phyloP scores from a whole-genome alignment of 1,140 invertebrate species.

The Galendromus occidentalis region DNA sequence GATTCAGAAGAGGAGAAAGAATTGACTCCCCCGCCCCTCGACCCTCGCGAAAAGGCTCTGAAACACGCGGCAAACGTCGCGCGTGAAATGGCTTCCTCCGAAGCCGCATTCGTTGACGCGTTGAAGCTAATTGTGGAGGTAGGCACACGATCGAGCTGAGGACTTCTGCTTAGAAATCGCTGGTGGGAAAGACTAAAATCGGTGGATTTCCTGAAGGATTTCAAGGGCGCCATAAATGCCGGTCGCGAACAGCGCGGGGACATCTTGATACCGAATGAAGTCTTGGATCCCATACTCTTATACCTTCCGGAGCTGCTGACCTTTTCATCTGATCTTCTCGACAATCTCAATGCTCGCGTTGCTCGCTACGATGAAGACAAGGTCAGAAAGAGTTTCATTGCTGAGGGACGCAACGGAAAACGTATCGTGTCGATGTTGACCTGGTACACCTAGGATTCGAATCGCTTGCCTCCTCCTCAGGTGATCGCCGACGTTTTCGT shows the following conservation, averaged over 20 bases:
- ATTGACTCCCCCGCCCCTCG: neutral
- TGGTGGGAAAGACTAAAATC: neutral
- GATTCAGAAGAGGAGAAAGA: slow-evolving; percentile 9
- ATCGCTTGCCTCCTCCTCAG: slow-evolving; percentile 21
- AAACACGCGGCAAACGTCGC: slow-evolving; percentile 31
- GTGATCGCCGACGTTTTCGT: slow-evolving; percentile 51
- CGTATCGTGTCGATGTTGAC: neutral
- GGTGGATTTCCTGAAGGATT: slow-evolving; percentile 29
- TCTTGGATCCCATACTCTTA: slow-evolving; percentile 37
- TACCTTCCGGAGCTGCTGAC: slow-evolving; percentile 37
- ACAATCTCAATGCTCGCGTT: slow-evolving; percentile 41
- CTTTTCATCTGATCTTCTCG: slow-evolving; percentile 43
- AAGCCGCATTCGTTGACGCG: slow-evolving; percentile 45
- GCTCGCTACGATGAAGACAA: slow-evolving; percentile 34
- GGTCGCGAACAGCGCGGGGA: slow-evolving; percentile 27
- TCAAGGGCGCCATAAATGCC: slow-evolving; percentile 35
- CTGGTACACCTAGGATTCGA: no score
- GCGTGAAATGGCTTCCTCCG: slow-evolving; percentile 45
- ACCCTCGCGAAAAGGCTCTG: neutral
- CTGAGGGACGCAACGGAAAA: neutral
- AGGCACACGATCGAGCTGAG: slow-evolving; percentile 18
- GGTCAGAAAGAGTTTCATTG: no score
- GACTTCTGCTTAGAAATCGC: neutral
- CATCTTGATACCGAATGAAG: slow-evolving; percentile 29
- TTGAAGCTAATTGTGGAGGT: slow-evolving; percentile 44